Percentiles rank a stretch among this genome's conserved stretches.
phyloP scores from a whole-genome alignment of 2,113 vertebrate genomes.

The Sula dactylatra region DNA sequence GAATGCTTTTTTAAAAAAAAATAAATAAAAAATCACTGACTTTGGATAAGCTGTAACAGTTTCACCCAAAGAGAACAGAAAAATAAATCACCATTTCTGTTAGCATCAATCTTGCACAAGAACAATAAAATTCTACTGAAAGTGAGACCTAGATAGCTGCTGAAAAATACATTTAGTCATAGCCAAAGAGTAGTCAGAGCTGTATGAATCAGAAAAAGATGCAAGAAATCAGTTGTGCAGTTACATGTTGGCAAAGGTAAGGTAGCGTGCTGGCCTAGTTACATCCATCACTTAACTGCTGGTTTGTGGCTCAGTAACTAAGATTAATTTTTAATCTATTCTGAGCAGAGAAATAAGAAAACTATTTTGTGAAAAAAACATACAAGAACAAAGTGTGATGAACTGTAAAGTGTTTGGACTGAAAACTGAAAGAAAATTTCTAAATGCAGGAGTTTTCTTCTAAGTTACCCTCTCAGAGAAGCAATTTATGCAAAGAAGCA shows the following conservation, averaged over 20 bases:
- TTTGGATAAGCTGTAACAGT: neutral
- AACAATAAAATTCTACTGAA: neutral
- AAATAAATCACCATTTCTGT: neutral
- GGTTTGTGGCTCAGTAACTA: neutral
- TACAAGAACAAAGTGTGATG: neutral
- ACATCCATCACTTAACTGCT: neutral
- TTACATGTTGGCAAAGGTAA: neutral
- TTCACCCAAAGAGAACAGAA: neutral
- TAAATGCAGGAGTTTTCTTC: neutral
- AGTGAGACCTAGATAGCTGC: neutral
- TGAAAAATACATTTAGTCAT: neutral
- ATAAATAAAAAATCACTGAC: neutral
- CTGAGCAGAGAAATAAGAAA: neutral
- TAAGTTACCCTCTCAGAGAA: neutral
- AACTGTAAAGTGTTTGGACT: neutral
- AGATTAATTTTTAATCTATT: slow-evolving; percentile 20
- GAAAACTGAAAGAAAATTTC: neutral
- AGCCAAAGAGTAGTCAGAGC: neutral
- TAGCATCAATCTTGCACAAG: neutral
- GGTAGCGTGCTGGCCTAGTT: slow-evolving; percentile 1
- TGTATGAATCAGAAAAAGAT: neutral
- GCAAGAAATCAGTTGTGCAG: neutral
- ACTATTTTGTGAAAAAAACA: neutral
- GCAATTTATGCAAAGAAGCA: neutral
- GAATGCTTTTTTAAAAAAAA: neutral